Evolutionary conservation across 2,888 invertebrate species (phyloP).

Genomic region (Catocala sponsa): DNA sequence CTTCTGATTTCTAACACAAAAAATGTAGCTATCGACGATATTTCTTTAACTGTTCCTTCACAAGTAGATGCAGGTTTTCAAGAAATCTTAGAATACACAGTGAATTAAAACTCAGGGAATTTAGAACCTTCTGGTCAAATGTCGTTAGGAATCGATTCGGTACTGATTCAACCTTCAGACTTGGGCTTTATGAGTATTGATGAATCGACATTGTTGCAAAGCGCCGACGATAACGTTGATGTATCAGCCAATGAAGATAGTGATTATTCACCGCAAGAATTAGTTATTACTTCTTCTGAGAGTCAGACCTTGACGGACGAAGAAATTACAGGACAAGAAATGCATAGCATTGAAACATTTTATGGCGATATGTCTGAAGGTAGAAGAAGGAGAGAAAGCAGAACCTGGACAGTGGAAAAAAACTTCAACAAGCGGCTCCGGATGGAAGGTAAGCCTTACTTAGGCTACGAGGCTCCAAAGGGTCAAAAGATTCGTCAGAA

Average conservation of each 20-base stretch:
- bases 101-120: neutral
- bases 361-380: constrained; percentile 1
- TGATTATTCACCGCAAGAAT: neutral
- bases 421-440: constrained; percentile 16
- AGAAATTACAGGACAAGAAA: constrained; percentile 6
- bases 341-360: constrained; percentile 6
- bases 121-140: neutral
- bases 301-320: constrained; percentile 1
- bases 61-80: neutral
- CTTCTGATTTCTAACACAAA: neutral
- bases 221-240: neutral
- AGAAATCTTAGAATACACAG: neutral
- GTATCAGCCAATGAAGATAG: neutral
- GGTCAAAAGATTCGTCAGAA: constrained; percentile 1
- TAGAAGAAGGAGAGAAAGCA: constrained; percentile 1
- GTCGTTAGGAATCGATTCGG: neutral
- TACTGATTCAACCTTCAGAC: neutral
- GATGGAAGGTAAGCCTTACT: constrained; percentile 18
- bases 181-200: constrained; percentile 3
- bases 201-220: constrained; percentile 2
- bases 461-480: constrained; percentile 10
- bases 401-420: constrained; percentile 4
- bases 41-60: neutral
- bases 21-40: neutral
- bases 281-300: neutral